Evolutionary conservation across 2,113 vertebrate genomes (phyloP).

Genomic region (Centropristis striata): DNA sequence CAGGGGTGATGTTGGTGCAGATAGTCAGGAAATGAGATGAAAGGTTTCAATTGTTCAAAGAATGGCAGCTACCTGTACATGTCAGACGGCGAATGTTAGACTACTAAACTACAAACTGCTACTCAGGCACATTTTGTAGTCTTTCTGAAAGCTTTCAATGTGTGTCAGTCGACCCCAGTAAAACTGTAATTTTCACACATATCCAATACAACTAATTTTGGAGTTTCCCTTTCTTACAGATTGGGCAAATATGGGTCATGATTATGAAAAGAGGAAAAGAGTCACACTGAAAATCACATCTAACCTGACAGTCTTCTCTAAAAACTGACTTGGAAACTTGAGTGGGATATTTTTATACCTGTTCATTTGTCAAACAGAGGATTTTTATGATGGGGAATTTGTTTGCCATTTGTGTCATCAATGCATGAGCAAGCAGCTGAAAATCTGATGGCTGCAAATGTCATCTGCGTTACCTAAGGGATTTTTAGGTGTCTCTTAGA

Average conservation of each 20-base stretch:
- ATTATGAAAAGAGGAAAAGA: background rate
- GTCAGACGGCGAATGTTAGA: background rate
- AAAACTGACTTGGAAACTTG: constrained; percentile 24
- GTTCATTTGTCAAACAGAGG: background rate
- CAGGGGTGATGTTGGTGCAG: background rate
- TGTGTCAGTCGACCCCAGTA: no score
- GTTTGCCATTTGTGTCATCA: background rate
- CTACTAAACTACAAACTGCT: background rate
- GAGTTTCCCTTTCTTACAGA: constrained; percentile 16
- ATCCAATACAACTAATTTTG: background rate
- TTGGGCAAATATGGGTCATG: constrained; percentile 10
- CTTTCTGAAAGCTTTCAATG: background rate
- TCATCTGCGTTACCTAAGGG: background rate
- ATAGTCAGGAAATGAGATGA: background rate
- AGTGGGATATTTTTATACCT: constrained; percentile 19
- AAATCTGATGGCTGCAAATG: background rate
- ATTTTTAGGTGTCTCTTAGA: background rate
- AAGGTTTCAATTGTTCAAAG: background rate
- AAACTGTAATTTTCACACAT: background rate
- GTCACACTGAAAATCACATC: constrained; percentile 1
- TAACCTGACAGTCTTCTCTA: background rate
- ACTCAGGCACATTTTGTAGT: background rate
- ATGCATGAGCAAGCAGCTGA: background rate
- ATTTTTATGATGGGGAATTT: constrained; percentile 8
- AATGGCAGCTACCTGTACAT: background rate